Evolutionary conservation across 2,113 vertebrate species (phyloP).

Genomic region (Laticauda colubrina): DNA sequence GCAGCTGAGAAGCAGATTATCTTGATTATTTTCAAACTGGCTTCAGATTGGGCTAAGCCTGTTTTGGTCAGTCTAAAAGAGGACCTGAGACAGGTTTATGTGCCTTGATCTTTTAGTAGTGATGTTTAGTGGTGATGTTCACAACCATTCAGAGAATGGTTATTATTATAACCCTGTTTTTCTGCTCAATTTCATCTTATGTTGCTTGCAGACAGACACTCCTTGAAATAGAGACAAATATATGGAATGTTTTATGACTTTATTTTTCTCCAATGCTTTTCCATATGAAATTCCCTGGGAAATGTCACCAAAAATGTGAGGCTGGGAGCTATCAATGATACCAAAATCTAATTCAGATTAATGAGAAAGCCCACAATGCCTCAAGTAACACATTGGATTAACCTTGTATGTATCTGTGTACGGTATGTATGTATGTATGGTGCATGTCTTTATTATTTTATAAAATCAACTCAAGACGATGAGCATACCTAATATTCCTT

Average conservation of each 20-base stretch:
- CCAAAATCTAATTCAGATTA: neutral
- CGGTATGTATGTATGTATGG: neutral
- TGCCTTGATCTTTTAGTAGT: neutral
- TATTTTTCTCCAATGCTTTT: neutral
- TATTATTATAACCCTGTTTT: neutral
- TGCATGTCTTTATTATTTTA: neutral
- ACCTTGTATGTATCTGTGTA: neutral
- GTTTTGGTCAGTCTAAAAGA: neutral
- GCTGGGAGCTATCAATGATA: neutral
- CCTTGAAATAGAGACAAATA: neutral
- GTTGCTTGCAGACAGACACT: neutral
- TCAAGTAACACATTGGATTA: neutral
- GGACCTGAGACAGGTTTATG: neutral
- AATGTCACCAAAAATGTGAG: neutral
- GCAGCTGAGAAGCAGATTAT: neutral
- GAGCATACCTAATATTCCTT: neutral
- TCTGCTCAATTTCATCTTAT: neutral
- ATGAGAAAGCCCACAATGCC: neutral
- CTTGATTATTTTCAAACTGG: neutral
- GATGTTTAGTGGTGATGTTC: neutral
- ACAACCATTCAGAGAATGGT: neutral
- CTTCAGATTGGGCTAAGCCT: neutral
- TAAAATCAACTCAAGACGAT: neutral
- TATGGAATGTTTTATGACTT: neutral
- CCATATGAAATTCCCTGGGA: neutral